Evolutionary conservation across 2,113 vertebrate genomes (phyloP), one percentile per base, ranked within the genome.

Genomic region (Suncus etruscus): DNA sequence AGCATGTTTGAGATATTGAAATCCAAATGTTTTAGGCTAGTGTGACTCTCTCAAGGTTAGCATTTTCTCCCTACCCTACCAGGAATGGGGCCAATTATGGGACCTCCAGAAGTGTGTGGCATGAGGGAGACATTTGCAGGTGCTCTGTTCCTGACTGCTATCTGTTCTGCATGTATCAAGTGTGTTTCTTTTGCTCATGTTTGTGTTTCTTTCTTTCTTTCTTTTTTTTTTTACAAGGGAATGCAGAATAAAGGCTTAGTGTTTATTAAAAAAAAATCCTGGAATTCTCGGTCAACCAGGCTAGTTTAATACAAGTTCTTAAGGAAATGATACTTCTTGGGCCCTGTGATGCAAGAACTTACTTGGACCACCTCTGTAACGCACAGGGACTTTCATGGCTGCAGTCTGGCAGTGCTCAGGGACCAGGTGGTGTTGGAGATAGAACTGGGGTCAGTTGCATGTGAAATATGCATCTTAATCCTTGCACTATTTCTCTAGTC

Each of bases 181-280:
- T 75, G 4, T 72, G 25, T 77, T 68, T 87, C 47, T 68, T 85
- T 90, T 80, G 31, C 48, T 82, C 16, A 3, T 18, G 22, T 90
- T 87, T 76, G 27, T 54, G 69, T 50, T 91, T 95, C 84, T 83
- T 84, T n/a, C n/a, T n/a, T n/a, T n/a, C n/a, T n/a, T n/a, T n/a
- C n/a, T n/a, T n/a, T n/a, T 16, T 61, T 20, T 61, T 16, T 61
- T 61, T 61, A 61, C 68, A 68, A 80, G 48, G 31, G 47, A 82
- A 50, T 77, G 65, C 76, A 85, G 16, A 79, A 50, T 93, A 89
- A 94, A 50, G 69, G 68, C 24, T 51, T 68, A 66, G 6, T 25
- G 94, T 96, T 96, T 94, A 6, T 95, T 3, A 39, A 39, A 39
- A 39, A 39, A 39, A 39, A 61, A 6, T 61, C 4, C 58, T 20